These are phyloP conservation scores for Euspilapteryx auroguttella DNA, from an alignment of 2,888 invertebrate genomes.

Conservation along the genomic window DNA sequence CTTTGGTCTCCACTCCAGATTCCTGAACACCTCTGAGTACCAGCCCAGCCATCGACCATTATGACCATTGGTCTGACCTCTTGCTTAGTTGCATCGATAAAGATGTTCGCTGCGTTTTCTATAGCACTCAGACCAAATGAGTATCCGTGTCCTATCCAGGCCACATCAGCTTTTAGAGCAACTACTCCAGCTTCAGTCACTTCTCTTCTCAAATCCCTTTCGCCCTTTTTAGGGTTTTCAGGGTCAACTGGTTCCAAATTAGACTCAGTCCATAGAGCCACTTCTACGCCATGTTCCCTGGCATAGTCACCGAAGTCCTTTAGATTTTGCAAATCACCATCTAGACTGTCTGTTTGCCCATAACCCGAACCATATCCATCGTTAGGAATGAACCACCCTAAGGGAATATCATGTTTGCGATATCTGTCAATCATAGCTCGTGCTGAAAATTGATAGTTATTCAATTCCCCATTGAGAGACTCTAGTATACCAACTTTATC, in stretches of 20 bases:
- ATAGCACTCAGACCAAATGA: constrained; percentile 41
- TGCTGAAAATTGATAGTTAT: constrained; percentile 49
- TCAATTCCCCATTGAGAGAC: constrained; percentile 43
- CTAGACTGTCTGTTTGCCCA: constrained; percentile 38
- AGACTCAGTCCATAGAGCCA: constrained; percentile 45
- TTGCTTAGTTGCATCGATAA: constrained; percentile 18
- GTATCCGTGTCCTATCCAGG: constrained; percentile 45
- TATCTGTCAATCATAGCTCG: constrained; percentile 49
- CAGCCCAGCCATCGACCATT: constrained; percentile 51
- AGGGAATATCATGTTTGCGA: constrained; percentile 32
- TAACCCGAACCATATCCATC: constrained; percentile 50
- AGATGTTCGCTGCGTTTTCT: constrained; percentile 30
- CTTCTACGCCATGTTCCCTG: constrained; percentile 30
- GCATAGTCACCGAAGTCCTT: constrained; percentile 32
- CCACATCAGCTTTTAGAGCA: constrained; percentile 48
- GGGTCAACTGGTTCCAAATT: constrained; percentile 37
- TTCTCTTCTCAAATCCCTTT: constrained; percentile 40
- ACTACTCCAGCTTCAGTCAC: constrained; percentile 29
- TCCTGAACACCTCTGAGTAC: constrained; percentile 39
- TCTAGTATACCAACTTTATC: constrained; percentile 34
- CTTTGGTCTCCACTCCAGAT: constrained; percentile 48
- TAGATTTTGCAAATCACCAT: constrained; percentile 40
- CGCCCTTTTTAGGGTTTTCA: constrained; percentile 38
- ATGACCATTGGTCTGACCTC: constrained; percentile 29
- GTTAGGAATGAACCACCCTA: constrained; percentile 49